These are phyloP conservation scores for Pedionomus torquatus DNA, from an alignment of 2,113 vertebrate species.

Conservation along the genomic window DNA sequence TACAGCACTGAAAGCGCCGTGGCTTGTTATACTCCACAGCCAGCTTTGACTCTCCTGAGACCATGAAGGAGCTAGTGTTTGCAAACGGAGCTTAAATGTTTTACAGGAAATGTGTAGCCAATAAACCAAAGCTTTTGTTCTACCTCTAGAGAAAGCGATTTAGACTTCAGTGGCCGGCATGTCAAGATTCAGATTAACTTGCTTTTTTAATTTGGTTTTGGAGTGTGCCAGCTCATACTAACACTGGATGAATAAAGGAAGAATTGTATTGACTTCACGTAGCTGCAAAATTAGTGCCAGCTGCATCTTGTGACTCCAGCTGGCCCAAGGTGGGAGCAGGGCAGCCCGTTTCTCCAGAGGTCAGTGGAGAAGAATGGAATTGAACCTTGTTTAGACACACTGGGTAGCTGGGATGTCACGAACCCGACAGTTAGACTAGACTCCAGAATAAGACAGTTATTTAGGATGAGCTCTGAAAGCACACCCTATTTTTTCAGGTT, in stretches of 20 bases:
- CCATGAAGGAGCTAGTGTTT: neutral
- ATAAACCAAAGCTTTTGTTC: neutral
- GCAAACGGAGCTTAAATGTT: neutral
- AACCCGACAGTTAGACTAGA: rapidly evolving
- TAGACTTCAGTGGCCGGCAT: neutral
- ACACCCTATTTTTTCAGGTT: neutral
- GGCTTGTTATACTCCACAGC: too few relatives aligned
- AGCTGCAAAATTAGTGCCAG: neutral
- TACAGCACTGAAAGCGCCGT: neutral
- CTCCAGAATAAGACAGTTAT: neutral
- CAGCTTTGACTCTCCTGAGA: neutral
- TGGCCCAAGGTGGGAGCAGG: neutral
- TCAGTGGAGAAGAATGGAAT: neutral
- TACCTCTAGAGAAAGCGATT: neutral
- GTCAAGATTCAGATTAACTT: neutral
- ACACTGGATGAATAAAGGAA: neutral
- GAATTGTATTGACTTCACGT: neutral
- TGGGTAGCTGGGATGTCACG: neutral
- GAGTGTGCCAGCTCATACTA: neutral
- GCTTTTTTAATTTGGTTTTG: neutral
- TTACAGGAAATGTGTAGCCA: neutral
- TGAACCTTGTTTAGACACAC: neutral
- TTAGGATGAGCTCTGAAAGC: neutral
- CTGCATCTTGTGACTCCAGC: neutral
- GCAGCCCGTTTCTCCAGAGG: rapidly evolving